phyloP scores from a whole-genome alignment of 2,797 vertebrate genomes.

The Craterocephalus amniculus region DNA sequence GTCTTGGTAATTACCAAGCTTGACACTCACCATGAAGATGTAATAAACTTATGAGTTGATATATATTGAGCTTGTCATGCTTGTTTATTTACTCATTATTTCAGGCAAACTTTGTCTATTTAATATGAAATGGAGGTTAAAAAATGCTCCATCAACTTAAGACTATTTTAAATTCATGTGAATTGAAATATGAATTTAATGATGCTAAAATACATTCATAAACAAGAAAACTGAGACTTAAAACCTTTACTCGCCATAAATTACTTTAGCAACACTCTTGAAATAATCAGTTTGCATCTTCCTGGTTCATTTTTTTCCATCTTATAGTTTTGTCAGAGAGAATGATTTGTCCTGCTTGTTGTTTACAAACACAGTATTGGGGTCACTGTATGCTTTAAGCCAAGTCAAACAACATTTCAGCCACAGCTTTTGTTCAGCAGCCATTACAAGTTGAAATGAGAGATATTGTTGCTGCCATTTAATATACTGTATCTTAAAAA shows the following conservation, averaged over 20 bases:
- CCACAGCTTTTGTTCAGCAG: slow-evolving; percentile 59
- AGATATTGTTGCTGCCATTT: slow-evolving; percentile 66
- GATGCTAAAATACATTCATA: too few species aligned
- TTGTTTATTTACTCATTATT: slow-evolving; percentile 75
- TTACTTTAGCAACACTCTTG: slow-evolving; percentile 37
- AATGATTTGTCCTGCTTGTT: slow-evolving; percentile 57
- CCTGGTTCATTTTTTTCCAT: slow-evolving; percentile 59
- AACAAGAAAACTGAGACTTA: neutral
- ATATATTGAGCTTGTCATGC: slow-evolving; percentile 56
- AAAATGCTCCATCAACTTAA: slow-evolving; percentile 5
- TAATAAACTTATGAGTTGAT: slow-evolving; percentile 75
- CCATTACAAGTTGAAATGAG: slow-evolving; percentile 67
- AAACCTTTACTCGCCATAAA: slow-evolving; percentile 24
- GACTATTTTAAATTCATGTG: slow-evolving; percentile 9
- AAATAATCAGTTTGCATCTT: slow-evolving; percentile 42
- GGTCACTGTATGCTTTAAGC: slow-evolving; percentile 53
- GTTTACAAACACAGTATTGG: slow-evolving; percentile 63
- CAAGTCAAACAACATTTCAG: slow-evolving; percentile 63
- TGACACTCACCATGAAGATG: slow-evolving; percentile 62
- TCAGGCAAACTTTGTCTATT: slow-evolving; percentile 51
- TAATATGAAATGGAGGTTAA: slow-evolving; percentile 47
- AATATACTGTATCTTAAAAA: slow-evolving; percentile 65
- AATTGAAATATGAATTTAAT: slow-evolving; percentile 21
- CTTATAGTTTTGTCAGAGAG: slow-evolving; percentile 31
- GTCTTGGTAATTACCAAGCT: slow-evolving; percentile 57